Base-by-base conservation (phyloP, 1,140 invertebrate species). In the Nephila pilipes region DNA sequence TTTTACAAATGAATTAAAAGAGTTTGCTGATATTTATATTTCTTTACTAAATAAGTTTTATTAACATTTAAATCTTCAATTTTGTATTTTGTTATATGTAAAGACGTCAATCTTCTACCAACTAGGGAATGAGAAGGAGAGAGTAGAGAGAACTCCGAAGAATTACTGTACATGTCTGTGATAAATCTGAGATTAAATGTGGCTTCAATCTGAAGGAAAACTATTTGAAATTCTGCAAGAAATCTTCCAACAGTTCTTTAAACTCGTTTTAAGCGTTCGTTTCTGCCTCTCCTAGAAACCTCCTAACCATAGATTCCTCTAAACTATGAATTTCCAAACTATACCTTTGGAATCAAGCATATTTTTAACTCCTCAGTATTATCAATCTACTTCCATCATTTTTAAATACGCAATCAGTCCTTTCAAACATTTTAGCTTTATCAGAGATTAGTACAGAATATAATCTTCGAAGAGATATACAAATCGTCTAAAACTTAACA, bases 101-200 rank as follows among this genome's bases (percentile, higher is more conserved):
- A n/a, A n/a, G 36, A 2, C 32, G 57, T 0, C 60, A 90, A 80
- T 83, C 75, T 57, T 90, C 55, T 93, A 18, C 94, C 94, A 54
- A 75, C 18, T 1, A 95, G 81, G 89, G 95, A 95, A 93, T 94
- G 93, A 25, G 94, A 93, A 4, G 94, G 94, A 0, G 95, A 95
- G 25, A 95, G 83, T 22, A 94, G 93, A 55, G 46, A 32, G 22
- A 93, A 75, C 80, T 95, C 95, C 1, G 83, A 32, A 16, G 69
- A 57, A 94, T 95, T 94, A 25, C 94, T 94, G 0, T 94, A 94
- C n/a, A 95, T 32, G 60, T 94, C 90, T 0, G 94, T 94, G 16
- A 95, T 58, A 10, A 94, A 94, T 20, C 94, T 90, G 8, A 75
- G 90, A 85, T 95, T 95, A 2, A 95, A 60, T 3, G 94, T 79